Conservation (phyloP, 1,140 invertebrate species). For the Dufourea novaeangliae region DNA sequence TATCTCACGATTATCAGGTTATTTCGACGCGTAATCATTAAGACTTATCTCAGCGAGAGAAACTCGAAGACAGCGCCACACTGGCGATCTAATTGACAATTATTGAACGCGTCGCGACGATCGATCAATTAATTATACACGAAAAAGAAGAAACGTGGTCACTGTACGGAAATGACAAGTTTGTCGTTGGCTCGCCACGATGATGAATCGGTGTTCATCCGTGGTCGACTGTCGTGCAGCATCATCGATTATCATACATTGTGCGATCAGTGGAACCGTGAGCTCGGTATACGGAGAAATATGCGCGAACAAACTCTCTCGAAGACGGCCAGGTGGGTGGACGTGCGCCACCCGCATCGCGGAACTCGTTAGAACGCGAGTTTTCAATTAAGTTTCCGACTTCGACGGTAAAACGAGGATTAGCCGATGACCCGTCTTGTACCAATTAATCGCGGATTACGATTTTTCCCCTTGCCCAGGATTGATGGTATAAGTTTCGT, state of each 20-base stretch:
- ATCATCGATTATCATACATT: constrained; percentile 62
- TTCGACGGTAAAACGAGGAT: constrained; percentile 51
- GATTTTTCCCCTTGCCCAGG: constrained; percentile 36
- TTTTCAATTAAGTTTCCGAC: constrained; percentile 73
- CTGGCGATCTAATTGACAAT: constrained; percentile 26
- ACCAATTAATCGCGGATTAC: constrained; percentile 66
- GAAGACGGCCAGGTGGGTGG: constrained; percentile 60
- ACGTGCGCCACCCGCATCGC: constrained; percentile 72
- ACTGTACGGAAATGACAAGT: constrained; percentile 34
- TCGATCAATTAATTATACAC: constrained; percentile 35
- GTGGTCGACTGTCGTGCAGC: constrained; percentile 40
- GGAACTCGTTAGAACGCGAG: constrained; percentile 65
- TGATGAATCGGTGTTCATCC: constrained; percentile 41
- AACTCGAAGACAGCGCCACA: constrained; percentile 1
- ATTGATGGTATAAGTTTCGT: no score
- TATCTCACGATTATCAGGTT: no score
- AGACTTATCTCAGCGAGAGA: no score
- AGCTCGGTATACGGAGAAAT: constrained; percentile 39
- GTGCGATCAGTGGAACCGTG: constrained; percentile 46
- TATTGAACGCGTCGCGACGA: background rate
- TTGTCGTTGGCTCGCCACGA: background rate
- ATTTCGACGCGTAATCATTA: no score
- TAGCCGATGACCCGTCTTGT: constrained; percentile 48
- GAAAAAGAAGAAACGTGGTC: constrained; percentile 17
- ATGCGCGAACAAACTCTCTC: constrained; percentile 41